Conservation (phyloP, 2,888 invertebrate genomes). For the Matsumyia berberina region DNA sequence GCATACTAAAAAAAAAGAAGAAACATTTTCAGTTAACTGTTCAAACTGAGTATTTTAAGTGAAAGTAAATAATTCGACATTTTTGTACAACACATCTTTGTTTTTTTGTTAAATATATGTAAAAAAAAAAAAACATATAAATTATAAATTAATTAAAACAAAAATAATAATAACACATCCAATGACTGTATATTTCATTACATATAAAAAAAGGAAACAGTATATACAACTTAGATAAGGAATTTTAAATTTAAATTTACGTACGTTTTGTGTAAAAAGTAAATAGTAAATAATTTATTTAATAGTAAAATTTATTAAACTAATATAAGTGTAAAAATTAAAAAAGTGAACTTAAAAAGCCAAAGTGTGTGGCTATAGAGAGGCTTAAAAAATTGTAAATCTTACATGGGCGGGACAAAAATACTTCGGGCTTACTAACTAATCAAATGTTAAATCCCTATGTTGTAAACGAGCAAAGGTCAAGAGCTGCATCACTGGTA, state of each 20-base stretch:
- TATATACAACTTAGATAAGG: conserved; percentile 51
- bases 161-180: conserved; percentile 39
- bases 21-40: conserved; percentile 49
- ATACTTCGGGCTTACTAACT: not conserved
- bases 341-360: not conserved
- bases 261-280: conserved; percentile 63
- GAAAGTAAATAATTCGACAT: conserved; percentile 57
- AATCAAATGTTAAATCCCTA: no score
- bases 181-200: conserved; percentile 70
- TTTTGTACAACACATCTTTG: conserved; percentile 66
- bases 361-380: not conserved
- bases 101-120: conserved; percentile 35
- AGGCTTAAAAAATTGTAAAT: not conserved
- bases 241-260: conserved; percentile 53
- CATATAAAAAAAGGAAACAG: conserved; percentile 5
- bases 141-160: conserved; percentile 11
- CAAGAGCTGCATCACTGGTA: no score
- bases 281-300: conserved; percentile 43
- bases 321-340: conserved; percentile 1
- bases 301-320: conserved; percentile 35
- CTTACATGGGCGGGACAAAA: not conserved
- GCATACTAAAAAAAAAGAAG: conserved; percentile 35
- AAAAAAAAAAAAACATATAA: no score
- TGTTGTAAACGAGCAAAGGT: no score
- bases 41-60: conserved; percentile 55